phyloP scores from a whole-genome alignment of 2,113 vertebrate species.

The Aspidoscelis tigris region DNA sequence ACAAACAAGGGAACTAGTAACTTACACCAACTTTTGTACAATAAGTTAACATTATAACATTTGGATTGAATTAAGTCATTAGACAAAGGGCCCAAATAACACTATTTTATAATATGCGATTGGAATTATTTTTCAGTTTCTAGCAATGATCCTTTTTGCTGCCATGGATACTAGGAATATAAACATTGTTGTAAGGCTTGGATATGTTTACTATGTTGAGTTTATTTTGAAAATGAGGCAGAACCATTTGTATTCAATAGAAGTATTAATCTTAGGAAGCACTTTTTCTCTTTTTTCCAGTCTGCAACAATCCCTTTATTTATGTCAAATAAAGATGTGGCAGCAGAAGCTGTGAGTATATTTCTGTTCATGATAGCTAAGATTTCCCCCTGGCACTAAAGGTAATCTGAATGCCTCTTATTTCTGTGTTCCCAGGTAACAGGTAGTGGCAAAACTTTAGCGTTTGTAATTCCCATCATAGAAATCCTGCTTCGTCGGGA shows the following conservation, averaged over 20 bases:
- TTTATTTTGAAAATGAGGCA: neutral
- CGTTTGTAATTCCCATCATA: slow-evolving; percentile 92
- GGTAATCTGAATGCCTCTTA: neutral
- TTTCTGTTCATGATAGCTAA: accelerated
- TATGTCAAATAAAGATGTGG: slow-evolving; percentile 94
- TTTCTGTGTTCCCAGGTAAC: slow-evolving; percentile 82
- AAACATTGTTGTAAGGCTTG: neutral
- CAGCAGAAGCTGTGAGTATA: slow-evolving; percentile 92
- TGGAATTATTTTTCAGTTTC: no score
- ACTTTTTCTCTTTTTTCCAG: slow-evolving; percentile 66
- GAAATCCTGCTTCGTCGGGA: slow-evolving; percentile 91
- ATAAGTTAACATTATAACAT: no score
- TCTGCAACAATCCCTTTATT: slow-evolving; percentile 96
- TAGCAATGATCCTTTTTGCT: no score
- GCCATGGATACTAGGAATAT: no score
- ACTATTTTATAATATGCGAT: no score
- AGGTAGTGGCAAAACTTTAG: slow-evolving; percentile 95
- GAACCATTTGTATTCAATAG: neutral
- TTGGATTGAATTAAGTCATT: no score
- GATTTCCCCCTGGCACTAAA: accelerated
- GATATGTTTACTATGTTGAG: neutral
- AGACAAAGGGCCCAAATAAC: no score
- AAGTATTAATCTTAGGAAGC: neutral
- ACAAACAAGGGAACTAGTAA: no score
- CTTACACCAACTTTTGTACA: no score